Evolutionary conservation across 2,888 invertebrate species (phyloP), one percentile per base, ranked within the genome.

Genomic region (Sisyra nigra): DNA sequence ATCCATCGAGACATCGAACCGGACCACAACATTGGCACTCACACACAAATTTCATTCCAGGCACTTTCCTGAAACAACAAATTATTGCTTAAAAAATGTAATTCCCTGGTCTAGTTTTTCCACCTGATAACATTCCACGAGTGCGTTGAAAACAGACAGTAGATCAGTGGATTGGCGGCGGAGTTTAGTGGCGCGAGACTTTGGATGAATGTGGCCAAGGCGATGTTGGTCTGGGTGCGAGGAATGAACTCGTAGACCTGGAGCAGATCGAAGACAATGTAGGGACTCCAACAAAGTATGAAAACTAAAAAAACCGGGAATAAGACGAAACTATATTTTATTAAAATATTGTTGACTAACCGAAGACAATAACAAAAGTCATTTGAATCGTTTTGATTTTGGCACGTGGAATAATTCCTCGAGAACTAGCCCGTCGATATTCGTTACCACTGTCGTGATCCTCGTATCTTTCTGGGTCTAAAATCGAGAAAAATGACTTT

Each of bases 331-430:
- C n/a, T n/a, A n/a, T n/a, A n/a, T n/a, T n/a, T n/a, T n/a, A n/a
- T n/a, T n/a, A n/a, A n/a, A n/a, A n/a, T n/a, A n/a, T n/a, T n/a
- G n/a, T n/a, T n/a, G n/a, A 66, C 78, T 76, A 61, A 86, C 88
- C 87, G 54, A 91, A 85, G 46, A 94, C 92, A 54, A 94, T 94
- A 51, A 92, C 91, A 52, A 94, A 83, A 0, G 94, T 94, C 91
- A 94, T 94, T 66, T 94, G 93, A 48, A 94, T 88, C 11, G 92
- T 93, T 69, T 94, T 94, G 53, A 94, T 88, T 68, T 93, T 93
- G 29, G 94, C 94, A 48, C 87, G 76, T 0, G 93, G 93, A 55
- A 94, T 93, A 47, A 93, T 80, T 36, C 93, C 94, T 40, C 92
- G 70, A 17, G 91, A 91, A 58, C 91, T 91, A 1, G 88, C 88